phyloP scores from a whole-genome alignment of 2,113 vertebrate species.

The Melanocharis versteri region DNA sequence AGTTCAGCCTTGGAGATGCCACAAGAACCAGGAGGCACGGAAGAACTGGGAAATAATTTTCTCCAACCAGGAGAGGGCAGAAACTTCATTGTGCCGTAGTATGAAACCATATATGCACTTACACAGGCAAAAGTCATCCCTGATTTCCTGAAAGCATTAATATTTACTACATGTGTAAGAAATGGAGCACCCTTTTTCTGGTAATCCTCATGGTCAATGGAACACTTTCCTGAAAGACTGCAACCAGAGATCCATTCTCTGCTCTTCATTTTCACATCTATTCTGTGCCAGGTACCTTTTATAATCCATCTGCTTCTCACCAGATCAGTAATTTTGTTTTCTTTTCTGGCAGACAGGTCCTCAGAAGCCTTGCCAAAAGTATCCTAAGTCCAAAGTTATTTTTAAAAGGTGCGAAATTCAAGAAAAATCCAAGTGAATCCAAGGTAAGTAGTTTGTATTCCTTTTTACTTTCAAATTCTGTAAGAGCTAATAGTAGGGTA shows the following conservation, averaged over 20 bases:
- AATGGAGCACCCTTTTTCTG: neutral
- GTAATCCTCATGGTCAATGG: neutral
- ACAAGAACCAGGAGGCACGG: neutral
- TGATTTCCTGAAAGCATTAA: neutral
- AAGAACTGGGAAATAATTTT: neutral
- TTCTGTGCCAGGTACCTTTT: constrained; percentile 1
- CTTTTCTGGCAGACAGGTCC: constrained; percentile 16
- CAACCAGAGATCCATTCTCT: neutral
- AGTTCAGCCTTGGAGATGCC: neutral
- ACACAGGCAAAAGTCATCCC: neutral
- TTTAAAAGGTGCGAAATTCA: constrained; percentile 33
- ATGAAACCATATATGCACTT: neutral
- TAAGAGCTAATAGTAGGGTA: neutral
- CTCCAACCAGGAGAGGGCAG: neutral
- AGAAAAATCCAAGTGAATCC: constrained; percentile 29
- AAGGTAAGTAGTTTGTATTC: neutral
- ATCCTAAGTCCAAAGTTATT: neutral
- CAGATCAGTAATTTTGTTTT: constrained; percentile 37
- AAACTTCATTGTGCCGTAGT: neutral
- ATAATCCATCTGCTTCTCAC: constrained; percentile 42
- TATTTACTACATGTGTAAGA: neutral
- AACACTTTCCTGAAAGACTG: neutral
- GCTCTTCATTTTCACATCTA: constrained; percentile 37
- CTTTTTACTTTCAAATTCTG: neutral
- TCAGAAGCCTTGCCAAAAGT: constrained; percentile 40